Base-by-base conservation (phyloP, 2,797 vertebrate species). In the Mus minutoides region DNA sequence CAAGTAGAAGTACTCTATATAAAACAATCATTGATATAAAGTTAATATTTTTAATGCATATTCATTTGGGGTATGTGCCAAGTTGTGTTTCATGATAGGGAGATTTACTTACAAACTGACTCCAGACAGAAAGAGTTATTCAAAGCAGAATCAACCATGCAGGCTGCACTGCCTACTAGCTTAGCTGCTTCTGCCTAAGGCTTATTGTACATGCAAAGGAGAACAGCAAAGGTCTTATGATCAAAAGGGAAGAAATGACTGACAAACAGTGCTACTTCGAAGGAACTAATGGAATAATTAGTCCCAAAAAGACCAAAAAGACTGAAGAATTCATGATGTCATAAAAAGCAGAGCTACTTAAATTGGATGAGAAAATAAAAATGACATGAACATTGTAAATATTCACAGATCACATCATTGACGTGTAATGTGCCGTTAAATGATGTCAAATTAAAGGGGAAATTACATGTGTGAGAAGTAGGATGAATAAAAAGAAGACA, bases 351-450 rank as follows among this genome's bases (percentile, higher is more conserved):
- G 98, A 98, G 98, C 98, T 98, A 98, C 98, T 98, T 98, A 98
- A 98, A 99, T 98, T 98, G 98, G 98, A 98, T 98, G 98, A 98
- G 98, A 98, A 99, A 98, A 98, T 98, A 98, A 99, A 98, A 99
- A 98, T 98, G 98, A 98, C 98, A 98, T 97, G 98, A 99, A 98
- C 98, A 98, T 98, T 98, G 98, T 98, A 99, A 99, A 99, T 98
- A 98, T 99, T 99, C 98, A 98, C 98, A 98, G 98, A 98, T 98
- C 98, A 98, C 98, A 98, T 98, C 98, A 98, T 98, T 98, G 98
- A 98, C 98, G 98, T 98, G 98, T 98, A 98, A 98, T 98, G 98
- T 98, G 98, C 98, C 98, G 98, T 98, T 99, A 99, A 98, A 98
- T 99, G 98, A 98, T 98, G 98, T 99, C 98, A 98, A 99, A 99